Evolutionary conservation across 2,113 vertebrate species (phyloP).

Genomic region (Zingel zingel): DNA sequence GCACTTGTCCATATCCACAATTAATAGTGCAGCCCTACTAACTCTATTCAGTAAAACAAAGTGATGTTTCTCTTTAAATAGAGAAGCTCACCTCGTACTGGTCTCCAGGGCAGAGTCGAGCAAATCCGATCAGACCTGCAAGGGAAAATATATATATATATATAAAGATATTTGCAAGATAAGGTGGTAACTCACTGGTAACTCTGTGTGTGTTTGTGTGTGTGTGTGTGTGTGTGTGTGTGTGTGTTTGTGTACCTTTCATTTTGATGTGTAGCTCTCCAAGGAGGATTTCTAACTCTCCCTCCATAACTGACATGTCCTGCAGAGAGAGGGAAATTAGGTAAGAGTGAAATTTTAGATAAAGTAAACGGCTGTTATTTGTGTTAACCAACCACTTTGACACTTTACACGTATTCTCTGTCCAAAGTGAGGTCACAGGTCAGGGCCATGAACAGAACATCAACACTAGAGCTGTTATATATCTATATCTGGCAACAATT

Average conservation of each 20-base stretch:
- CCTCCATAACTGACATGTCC: conserved; percentile 96
- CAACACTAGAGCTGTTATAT: no score
- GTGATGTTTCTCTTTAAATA: neutral
- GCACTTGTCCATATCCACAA: no score
- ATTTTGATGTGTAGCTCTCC: conserved; percentile 96
- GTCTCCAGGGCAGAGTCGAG: conserved; percentile 96
- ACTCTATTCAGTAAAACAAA: no score
- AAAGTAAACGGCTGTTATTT: neutral
- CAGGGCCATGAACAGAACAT: no score
- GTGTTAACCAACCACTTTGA: neutral
- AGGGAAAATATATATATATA: conserved; percentile 69
- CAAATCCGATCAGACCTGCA: conserved; percentile 94
- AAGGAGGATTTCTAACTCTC: conserved; percentile 91
- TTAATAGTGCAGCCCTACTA: no score
- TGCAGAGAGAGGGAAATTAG: conserved; percentile 62
- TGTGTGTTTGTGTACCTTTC: conserved; percentile 88
- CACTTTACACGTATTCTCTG: neutral
- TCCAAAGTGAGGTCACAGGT: conserved; percentile 15
- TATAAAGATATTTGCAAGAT: neutral
- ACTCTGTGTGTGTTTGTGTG: neutral
- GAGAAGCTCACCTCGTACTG: conserved; percentile 92
- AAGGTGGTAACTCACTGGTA: neutral
- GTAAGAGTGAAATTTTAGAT: neutral
- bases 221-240: neutral
- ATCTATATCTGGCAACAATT: neutral